Base-by-base conservation (phyloP, 2,113 vertebrate species). In the Caranx melampygus region DNA sequence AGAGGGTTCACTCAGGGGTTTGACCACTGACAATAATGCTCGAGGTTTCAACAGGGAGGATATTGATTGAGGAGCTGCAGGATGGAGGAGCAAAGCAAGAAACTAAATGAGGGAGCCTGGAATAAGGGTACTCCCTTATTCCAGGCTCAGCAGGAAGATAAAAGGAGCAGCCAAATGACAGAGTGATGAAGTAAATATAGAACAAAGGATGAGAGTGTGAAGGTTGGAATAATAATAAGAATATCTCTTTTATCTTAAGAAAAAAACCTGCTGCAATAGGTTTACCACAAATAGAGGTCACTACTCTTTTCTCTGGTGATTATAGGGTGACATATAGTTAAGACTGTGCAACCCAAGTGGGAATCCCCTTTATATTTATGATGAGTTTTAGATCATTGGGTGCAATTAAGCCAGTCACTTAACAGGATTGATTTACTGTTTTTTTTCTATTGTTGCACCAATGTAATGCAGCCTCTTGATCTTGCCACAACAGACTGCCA, bases 61-160 rank as follows among this genome's bases (percentile, higher is more conserved):
- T 83, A 87, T 84, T 79, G 86, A 91, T 86, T 71, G 78, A 73
- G 62, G 57, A 85, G 70, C 49, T 54, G 37, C 62, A 82, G 88
- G 68, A 72, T 82, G 61, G 63, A 54, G 59, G 59, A 64, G 52
- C 6, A 8, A 47, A 63, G 54, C 2, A 5, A 65, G 55, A 55
- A 40, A 72, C 14, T 4, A 14, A 44, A 59, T 37, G 34, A 70
- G 45, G 49, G 55, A 74, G 49, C 26, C 5, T 63, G 37, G 51
- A 72, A 72, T 42, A 72, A 35, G 7, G 33, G 52, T 66, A 60
- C 26, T 26, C 26, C 26, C 26, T 49, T 40, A 81, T 61, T 45
- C 37, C 37, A 64, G 61, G 60, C 26, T 26, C 26, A 26, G 26
- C 45, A 10, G 65, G 3, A 44, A 65, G 66, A 70, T 47, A 80